Evolutionary conservation across 2,888 invertebrate species (phyloP).

Genomic region (Aquatica leii): DNA sequence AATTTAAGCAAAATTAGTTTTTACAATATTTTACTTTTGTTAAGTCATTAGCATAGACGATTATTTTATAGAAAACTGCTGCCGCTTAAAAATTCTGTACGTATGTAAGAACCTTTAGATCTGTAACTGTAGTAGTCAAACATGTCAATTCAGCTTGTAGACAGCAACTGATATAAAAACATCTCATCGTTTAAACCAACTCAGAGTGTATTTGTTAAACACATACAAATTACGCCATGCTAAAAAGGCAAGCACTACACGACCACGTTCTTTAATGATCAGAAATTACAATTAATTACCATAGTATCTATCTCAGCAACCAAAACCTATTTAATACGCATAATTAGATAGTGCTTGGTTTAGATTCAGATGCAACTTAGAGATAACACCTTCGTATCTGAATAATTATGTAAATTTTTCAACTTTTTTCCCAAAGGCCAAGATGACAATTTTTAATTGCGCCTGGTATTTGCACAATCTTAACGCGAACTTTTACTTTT

Average conservation of each 20-base stretch:
- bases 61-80: too few species aligned
- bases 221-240: neutral
- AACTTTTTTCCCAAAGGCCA: neutral
- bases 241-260: neutral
- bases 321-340: slow-evolving; percentile 25
- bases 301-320: neutral
- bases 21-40: too few species aligned
- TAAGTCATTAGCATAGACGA: too few species aligned
- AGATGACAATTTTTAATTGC: neutral
- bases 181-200: too few species aligned
- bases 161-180: too few species aligned
- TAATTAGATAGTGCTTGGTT: slow-evolving; percentile 21
- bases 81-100: too few species aligned
- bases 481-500: too few species aligned
- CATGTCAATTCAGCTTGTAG: too few species aligned
- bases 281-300: slow-evolving; percentile 8
- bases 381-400: slow-evolving; percentile 21
- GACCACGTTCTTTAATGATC: slow-evolving; percentile 5
- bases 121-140: too few species aligned
- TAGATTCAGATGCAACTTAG: slow-evolving; percentile 17
- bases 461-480: too few species aligned
- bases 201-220: neutral
- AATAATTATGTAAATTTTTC: slow-evolving; percentile 28
- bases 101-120: too few species aligned
- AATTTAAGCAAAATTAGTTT: too few species aligned